Evolutionary conservation across 2,888 invertebrate species (phyloP).

Genomic region (Allacma fusca): DNA sequence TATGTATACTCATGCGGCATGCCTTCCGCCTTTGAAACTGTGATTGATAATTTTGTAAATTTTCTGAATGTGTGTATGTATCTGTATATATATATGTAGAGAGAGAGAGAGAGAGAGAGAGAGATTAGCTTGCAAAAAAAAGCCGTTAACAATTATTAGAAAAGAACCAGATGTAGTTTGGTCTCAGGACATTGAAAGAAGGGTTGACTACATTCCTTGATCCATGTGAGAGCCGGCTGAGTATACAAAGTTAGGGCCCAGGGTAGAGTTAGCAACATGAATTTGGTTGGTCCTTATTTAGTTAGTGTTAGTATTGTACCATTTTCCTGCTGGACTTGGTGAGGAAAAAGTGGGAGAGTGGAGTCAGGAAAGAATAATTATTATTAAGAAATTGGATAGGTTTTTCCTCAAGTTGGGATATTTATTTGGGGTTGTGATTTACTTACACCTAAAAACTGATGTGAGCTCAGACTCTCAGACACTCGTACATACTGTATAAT

Average conservation of each 20-base stretch:
- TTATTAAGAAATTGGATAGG: not conserved
- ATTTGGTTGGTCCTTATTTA: not conserved
- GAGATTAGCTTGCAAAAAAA: not conserved
- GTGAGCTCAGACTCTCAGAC: no score
- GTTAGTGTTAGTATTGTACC: not conserved
- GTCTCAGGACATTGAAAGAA: not conserved
- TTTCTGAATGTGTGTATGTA: not conserved
- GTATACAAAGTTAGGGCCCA: not conserved
- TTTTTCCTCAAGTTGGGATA: no score
- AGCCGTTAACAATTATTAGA: not conserved
- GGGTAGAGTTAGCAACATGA: not conserved
- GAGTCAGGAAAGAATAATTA: not conserved
- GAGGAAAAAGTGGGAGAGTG: not conserved
- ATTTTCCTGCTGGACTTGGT: slow-evolving; percentile 5
- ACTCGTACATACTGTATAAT: no score
- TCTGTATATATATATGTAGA: not conserved
- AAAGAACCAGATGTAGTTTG: slow-evolving; percentile 1
- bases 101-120: no score
- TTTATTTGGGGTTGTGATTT: not conserved
- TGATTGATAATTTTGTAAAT: not conserved
- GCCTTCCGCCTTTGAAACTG: not conserved
- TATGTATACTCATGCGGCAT: not conserved
- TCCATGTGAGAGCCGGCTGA: not conserved
- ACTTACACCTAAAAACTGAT: not conserved
- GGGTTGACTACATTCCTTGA: not conserved